Conservation (phyloP, 2,797 vertebrate genomes). For the Pyrrhura leucotis region DNA sequence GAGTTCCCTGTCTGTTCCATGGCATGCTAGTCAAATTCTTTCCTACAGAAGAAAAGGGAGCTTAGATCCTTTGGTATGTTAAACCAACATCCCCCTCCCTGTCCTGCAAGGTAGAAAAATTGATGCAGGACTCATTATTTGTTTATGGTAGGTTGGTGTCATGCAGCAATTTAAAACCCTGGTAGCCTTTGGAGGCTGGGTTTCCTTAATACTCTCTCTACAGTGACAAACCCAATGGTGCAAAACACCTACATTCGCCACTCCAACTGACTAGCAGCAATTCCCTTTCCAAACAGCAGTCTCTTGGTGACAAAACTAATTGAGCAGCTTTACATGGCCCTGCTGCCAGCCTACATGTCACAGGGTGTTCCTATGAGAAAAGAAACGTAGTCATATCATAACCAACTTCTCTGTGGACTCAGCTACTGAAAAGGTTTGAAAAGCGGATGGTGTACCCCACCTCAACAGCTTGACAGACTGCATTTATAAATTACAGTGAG, state of each 20-base stretch:
- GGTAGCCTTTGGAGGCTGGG: not conserved
- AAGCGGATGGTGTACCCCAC: not conserved
- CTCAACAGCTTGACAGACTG: not conserved
- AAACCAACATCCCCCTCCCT: not conserved
- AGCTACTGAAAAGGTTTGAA: not conserved
- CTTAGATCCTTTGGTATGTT: not conserved
- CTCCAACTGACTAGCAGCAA: not conserved
- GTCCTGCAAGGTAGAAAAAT: not conserved
- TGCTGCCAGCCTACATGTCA: not conserved
- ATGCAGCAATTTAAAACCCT: not conserved
- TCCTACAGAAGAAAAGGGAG: slow-evolving; percentile 12
- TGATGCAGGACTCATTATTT: not conserved
- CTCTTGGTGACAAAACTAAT: not conserved
- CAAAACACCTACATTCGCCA: not conserved
- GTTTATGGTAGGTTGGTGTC: not conserved
- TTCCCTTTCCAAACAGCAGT: not conserved
- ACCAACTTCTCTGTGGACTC: not conserved
- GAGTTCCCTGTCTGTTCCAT: slow-evolving; percentile 30
- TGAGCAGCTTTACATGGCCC: not conserved
- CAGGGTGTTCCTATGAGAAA: not conserved
- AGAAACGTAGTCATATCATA: not conserved
- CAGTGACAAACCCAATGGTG: not conserved
- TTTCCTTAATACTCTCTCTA: not conserved
- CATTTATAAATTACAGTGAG: not conserved
- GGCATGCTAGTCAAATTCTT: slow-evolving; percentile 9